Base-by-base conservation (phyloP, 1,140 invertebrate species). In the Euschistus heros region DNA sequence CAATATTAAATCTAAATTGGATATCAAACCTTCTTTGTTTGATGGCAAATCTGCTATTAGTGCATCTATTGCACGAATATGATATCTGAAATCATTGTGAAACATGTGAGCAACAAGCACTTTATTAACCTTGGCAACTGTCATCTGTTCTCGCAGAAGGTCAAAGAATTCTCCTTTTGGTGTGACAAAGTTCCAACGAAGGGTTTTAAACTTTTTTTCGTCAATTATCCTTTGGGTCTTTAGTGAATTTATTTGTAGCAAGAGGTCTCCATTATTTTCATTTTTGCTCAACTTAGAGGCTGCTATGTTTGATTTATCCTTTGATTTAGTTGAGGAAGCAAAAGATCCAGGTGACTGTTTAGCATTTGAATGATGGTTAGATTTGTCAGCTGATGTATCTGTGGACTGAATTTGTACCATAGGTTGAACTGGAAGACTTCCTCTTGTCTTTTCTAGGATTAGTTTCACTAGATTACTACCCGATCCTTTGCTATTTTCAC, bases 151-250 rank as follows among this genome's bases (percentile, higher is more conserved):
- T 70, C 88, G 88, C 15, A 99, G 75, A 65, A 96, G 82, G 30
- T 96, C 90, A 18, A 94, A 87, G 77, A 97, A 97, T 73, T 98
- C 96, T 73, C 91, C 87, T 30, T 92, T 79, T 0, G 95, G 94
- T 0, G 89, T 84, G 0, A 89, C 88, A 72, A 98, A 98, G 73
- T 97, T 97, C 96, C 96, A 98, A 75, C 96, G 95, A 4, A 98
- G 77, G n/a, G 80, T 73, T 79, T 92, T 94, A 24, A 96, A 78
- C 76, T 91, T 92, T 71, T 93, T 91, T 74, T 98, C 94, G 73
- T 97, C 93, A 22, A 92, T 86, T 27, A 91, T 83, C 55, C 94
- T 80, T 75, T 95, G 92, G 74, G 94, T 89, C 75, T 97, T 97
- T 24, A 89, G 77, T 71, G 87, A 91, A 73, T 92, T 94, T 1